Evolutionary conservation across 2,888 invertebrate genomes (phyloP).

Genomic region (Stenichneumon culpator): DNA sequence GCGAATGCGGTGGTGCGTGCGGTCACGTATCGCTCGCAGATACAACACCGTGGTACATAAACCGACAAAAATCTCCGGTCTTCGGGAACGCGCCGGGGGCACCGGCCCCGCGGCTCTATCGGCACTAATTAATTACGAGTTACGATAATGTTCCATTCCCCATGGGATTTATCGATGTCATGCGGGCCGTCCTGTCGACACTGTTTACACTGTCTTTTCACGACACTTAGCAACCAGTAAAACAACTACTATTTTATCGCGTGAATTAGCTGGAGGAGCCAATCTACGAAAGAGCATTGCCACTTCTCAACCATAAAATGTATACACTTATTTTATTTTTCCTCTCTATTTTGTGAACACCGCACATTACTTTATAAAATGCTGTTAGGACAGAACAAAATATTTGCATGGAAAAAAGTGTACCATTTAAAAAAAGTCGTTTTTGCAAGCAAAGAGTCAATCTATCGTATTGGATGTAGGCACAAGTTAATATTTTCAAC

Average conservation of each 20-base stretch:
- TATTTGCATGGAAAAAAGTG: neutral
- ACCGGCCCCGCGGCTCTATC: slow-evolving; percentile 51
- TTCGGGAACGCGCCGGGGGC: slow-evolving; percentile 16
- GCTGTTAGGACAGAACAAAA: neutral
- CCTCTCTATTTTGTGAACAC: slow-evolving; percentile 29
- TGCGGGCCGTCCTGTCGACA: slow-evolving; percentile 28
- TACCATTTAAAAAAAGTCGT: no score
- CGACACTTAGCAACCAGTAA: slow-evolving; percentile 19
- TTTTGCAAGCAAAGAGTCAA: neutral
- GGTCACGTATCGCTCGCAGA: slow-evolving; percentile 71
- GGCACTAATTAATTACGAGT: slow-evolving; percentile 71
- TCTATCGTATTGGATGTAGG: neutral
- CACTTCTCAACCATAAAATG: neutral
- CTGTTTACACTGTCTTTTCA: slow-evolving; percentile 20
- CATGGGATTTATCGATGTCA: slow-evolving; percentile 63
- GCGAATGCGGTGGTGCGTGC: slow-evolving; percentile 74
- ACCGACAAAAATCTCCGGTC: slow-evolving; percentile 69
- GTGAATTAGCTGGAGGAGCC: neutral
- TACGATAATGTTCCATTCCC: slow-evolving; percentile 66
- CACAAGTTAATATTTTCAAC: neutral
- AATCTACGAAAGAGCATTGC: neutral
- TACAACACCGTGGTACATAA: slow-evolving; percentile 71
- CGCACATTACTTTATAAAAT: neutral
- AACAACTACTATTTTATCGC: slow-evolving; percentile 20
- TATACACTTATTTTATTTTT: slow-evolving; percentile 12